These are phyloP conservation scores for Pyrrhura leucotis DNA, from an alignment of 2,797 vertebrate genomes.

Conservation along the genomic window DNA sequence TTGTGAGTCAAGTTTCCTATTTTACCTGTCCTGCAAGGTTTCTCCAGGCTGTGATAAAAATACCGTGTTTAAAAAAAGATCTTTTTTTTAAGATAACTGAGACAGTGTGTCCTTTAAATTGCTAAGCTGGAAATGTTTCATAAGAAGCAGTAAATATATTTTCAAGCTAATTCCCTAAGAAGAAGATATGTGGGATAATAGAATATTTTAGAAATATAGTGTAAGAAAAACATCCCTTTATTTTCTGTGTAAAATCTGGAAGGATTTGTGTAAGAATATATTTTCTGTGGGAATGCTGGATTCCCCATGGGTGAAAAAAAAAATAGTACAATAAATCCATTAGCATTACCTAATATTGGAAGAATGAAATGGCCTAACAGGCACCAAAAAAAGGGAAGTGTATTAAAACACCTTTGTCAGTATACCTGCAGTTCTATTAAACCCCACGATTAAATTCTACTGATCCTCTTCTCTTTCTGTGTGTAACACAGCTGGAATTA, in stretches of 20 bases:
- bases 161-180: not conserved
- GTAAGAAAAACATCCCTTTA: not conserved
- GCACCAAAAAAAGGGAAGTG: not conserved
- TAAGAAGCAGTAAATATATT: constrained; percentile 16
- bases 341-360: not conserved
- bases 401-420: constrained; percentile 8
- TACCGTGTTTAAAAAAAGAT: not conserved
- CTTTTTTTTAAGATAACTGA: constrained; percentile 19
- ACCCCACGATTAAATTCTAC: constrained; percentile 10
- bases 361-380: not conserved
- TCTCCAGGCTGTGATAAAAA: constrained; percentile 28
- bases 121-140: not conserved
- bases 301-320: not conserved
- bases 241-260: not conserved
- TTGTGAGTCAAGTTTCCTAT: not conserved
- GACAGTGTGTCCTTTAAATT: not conserved
- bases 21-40: constrained; percentile 1
- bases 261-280: not conserved
- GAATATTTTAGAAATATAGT: not conserved
- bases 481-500: constrained; percentile 30
- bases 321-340: not conserved
- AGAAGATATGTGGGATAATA: not conserved
- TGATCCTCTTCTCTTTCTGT: not conserved
- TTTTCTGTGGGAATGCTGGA: not conserved
- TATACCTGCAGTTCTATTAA: not conserved